phyloP scores from a whole-genome alignment of 2,797 vertebrate genomes.

The Sandelia bainsii region DNA sequence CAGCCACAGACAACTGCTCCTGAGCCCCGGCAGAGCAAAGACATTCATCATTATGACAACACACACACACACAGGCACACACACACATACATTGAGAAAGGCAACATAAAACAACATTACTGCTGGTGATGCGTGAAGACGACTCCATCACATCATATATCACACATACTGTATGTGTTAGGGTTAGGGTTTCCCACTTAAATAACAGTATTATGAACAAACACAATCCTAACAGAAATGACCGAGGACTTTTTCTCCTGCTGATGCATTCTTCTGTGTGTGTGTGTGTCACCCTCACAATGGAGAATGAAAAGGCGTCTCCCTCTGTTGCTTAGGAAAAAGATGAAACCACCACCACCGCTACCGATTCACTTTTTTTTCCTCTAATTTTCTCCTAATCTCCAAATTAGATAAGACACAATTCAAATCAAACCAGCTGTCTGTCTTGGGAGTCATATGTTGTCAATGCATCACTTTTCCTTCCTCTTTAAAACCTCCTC shows the following conservation, averaged over 20 bases:
- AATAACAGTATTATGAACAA: slow-evolving; percentile 60
- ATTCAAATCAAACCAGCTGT: slow-evolving; percentile 56
- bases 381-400: slow-evolving; percentile 49
- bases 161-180: slow-evolving; percentile 51
- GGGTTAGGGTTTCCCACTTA: slow-evolving; percentile 55
- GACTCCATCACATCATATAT: slow-evolving; percentile 70
- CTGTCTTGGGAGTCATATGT: slow-evolving; percentile 52
- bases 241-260: slow-evolving; percentile 16
- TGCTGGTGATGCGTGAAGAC: slow-evolving; percentile 68
- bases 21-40: slow-evolving; percentile 75
- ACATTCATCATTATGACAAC: slow-evolving; percentile 83
- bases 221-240: slow-evolving; percentile 44
- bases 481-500: slow-evolving; percentile 43
- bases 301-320: slow-evolving; percentile 29
- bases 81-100: slow-evolving; percentile 43
- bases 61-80: slow-evolving; percentile 52
- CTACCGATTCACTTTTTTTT: background rate
- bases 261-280: slow-evolving; percentile 20
- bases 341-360: slow-evolving; percentile 31
- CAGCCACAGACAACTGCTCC: slow-evolving; percentile 79
- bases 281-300: slow-evolving; percentile 26
- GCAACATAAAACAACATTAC: slow-evolving; percentile 56
- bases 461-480: slow-evolving; percentile 58
- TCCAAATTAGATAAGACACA: slow-evolving; percentile 61
- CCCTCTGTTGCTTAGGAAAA: slow-evolving; percentile 23